Evolutionary conservation across 92 coral and sea anemone species (phyloP), one percentile per base, ranked within the genome.

Genomic region (Blastomussa wellsi): DNA sequence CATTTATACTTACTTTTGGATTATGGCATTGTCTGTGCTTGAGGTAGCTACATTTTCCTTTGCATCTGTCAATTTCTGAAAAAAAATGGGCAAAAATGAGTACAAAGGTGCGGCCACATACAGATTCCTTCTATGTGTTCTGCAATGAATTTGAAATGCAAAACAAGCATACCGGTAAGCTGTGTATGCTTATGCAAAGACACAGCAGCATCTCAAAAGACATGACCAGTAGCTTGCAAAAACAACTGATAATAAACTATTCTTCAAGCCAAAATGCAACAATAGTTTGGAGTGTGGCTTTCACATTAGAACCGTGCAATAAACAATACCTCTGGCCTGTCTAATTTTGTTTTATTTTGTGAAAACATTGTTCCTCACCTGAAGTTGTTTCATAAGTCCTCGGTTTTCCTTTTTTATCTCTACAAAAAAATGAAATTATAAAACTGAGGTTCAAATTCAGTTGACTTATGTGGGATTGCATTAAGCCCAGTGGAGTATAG

Each of bases 391-490:
- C 95, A 93, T 91, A 9, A 90, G 74, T 33, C 90, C 91, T 75
- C 97, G 79, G 74, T 93, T 93, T 51, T 78, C 77, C 67, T 86
- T 91, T 86, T 93, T 93, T 72, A 83, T 84, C 71, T 84, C 94
- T 93, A 88, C 20, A 13, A 41, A 35, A 82, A 42, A 36, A 51
- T 48, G 12, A 36, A 80, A 31, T n/a, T 11, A n/a, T 53, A 31
- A 47, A 12, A 52, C 5, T 47, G 49, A 14, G 2, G 15, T 31
- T 42, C 82, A 29, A 64, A 24, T 52, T 77, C 24, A 65, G 53
- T 74, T 83, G n/a, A n/a, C n/a, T n/a, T n/a, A n/a, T n/a, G n/a
- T n/a, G n/a, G n/a, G n/a, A n/a, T n/a, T n/a, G n/a, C n/a, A n/a
- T n/a, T n/a, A n/a, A n/a, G n/a, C n/a, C n/a, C n/a, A n/a, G n/a